phyloP scores from a whole-genome alignment of 2,113 vertebrate species.

The Campylomormyrus numenius region DNA sequence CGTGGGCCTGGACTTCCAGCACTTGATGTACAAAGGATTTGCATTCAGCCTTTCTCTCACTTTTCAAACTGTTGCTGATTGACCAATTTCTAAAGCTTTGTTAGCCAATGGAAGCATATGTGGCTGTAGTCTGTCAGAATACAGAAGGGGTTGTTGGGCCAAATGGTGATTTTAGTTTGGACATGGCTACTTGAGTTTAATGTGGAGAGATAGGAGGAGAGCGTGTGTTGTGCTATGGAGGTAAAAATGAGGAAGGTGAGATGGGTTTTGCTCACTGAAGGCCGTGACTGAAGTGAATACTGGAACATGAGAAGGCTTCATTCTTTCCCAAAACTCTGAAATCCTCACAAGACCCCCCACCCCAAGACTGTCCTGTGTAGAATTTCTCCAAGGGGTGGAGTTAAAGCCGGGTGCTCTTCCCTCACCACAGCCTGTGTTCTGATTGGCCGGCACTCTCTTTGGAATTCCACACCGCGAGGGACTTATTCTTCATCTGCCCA shows the following conservation, averaged over 20 bases:
- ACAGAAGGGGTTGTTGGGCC: not conserved
- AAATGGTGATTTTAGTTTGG: not conserved
- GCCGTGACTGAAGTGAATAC: not conserved
- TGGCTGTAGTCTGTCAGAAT: not conserved
- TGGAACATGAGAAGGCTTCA: not conserved
- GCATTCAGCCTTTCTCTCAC: not conserved
- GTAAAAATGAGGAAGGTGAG: too few species aligned
- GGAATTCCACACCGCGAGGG: slow-evolving; percentile 68
- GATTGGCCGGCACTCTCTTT: slow-evolving; percentile 60
- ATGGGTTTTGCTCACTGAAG: not conserved
- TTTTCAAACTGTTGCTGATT: not conserved
- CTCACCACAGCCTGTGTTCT: slow-evolving; percentile 53
- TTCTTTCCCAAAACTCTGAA: not conserved
- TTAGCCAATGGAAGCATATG: not conserved
- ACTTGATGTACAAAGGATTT: not conserved
- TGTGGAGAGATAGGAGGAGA: not conserved
- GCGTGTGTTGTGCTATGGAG: not conserved
- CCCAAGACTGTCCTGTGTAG: not conserved
- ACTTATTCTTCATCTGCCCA: slow-evolving; percentile 46
- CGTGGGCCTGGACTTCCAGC: not conserved
- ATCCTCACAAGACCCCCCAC: not conserved
- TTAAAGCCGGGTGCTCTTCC: slow-evolving; percentile 24
- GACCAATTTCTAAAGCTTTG: not conserved
- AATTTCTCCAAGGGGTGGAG: not conserved
- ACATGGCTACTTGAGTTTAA: not conserved